Base-by-base conservation (phyloP, 2,113 vertebrate species). In the Chaetorhynchus papuensis region DNA sequence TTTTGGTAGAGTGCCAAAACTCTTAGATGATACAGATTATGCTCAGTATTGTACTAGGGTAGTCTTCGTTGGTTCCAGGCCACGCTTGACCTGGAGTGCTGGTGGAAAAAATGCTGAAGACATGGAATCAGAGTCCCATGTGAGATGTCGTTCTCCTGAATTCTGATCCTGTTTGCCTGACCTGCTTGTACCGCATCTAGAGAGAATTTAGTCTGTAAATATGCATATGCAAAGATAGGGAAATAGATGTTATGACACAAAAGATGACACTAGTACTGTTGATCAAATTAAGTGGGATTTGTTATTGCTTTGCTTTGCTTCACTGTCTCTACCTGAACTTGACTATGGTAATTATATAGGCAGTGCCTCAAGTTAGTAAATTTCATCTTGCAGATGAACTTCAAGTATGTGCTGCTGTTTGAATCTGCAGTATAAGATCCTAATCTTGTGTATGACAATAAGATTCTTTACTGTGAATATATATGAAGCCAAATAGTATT, bases 91-190 rank as follows among this genome's bases (percentile, higher is more conserved):
- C 19, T 87, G 27, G 53, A 39, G 5, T 47, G 54, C 19, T 82
- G 18, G 52, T 78, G 28, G 35, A 61, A 83, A 86, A 70, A 54
- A 20, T 17, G 5, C 17, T 66, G 3, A 49, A 41, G 24, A 66
- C 11, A 5, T 19, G 21, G 44, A 8, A 49, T 45, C 1, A 2
- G 65, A 59, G 18, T 56, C 37, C 10, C 0, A 0, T 30, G 15
- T 56, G 37, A 57, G n/a, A 17, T 45, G 11, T 7, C 10, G 5
- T 41, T 79, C 10, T 78, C 4, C 39, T 76, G 42, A 23, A 18
- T 80, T 91, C 35, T 71, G 23, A 13, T 59, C 30, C 13, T 80
- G 30, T 83, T 71, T 60, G 27, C 12, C 20, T 76, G 20, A 53
- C 47, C 39, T 71, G 23, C 13, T 66, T 90, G 33, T 68, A 41